A percentile compares a stretch with the other conserved stretches of the same genome.
phyloP scores from a whole-genome alignment of 30 jellyfish, hydroid and myxozoan genomes.

The Pseudorhiza aurosa region DNA sequence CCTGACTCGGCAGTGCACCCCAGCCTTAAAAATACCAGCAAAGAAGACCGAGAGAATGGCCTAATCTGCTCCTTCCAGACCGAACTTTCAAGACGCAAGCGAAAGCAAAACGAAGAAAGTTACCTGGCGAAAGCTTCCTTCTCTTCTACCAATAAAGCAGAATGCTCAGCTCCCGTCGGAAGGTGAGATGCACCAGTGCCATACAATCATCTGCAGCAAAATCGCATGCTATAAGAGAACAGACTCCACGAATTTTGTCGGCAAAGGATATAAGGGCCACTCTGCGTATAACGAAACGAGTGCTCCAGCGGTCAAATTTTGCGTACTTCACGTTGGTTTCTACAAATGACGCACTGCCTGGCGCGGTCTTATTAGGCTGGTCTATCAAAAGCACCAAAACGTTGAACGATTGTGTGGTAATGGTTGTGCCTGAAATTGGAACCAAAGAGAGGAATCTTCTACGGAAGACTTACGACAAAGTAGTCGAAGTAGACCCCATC shows the following conservation, averaged over 20 bases:
- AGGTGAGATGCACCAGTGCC: slow-evolving; percentile 9
- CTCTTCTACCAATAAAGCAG: too few species aligned
- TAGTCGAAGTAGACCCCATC: slow-evolving; percentile 40
- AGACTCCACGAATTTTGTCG: slow-evolving; percentile 39
- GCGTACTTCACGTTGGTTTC: slow-evolving; percentile 65
- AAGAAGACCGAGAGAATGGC: too few species aligned
- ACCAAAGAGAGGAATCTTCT: slow-evolving; percentile 11
- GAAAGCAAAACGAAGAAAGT: background rate
- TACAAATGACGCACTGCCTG: slow-evolving; percentile 44
- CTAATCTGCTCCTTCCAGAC: too few species aligned
- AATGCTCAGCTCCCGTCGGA: background rate
- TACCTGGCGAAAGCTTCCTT: background rate
- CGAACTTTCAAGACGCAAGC: too few species aligned
- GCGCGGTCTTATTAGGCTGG: slow-evolving; percentile 68
- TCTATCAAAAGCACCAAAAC: slow-evolving; percentile 38
- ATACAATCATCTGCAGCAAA: background rate
- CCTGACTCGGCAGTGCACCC: too few species aligned
- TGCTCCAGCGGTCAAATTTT: slow-evolving; percentile 10
- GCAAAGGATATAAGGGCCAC: slow-evolving; percentile 59
- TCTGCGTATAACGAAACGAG: background rate
- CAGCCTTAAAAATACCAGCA: too few species aligned
- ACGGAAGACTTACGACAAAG: slow-evolving; percentile 20
- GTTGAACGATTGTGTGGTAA: slow-evolving; percentile 32
- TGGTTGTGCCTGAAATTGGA: slow-evolving; percentile 46
- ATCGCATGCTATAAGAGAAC: background rate